Evolutionary conservation across 2,888 invertebrate species (phyloP), one percentile per base, ranked within the genome.

Genomic region (Plagodis dolabraria): DNA sequence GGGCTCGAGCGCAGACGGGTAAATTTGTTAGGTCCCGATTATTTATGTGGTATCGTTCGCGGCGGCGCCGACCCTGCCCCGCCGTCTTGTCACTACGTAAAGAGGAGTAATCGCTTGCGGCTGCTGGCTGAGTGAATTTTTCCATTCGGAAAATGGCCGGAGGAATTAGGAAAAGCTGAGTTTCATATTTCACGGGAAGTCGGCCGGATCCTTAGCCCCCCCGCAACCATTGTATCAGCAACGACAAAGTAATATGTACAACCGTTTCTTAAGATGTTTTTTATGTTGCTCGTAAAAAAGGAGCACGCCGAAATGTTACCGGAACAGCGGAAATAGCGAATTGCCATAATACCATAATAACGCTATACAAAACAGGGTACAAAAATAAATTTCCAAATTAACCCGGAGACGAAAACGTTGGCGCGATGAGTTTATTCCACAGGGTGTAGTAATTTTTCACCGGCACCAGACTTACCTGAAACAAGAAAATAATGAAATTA

Each of bases 101-200:
- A 81, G 80, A 85, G 84, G 79, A 89, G 85, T 90, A 87, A 91
- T 89, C 86, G 87, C 83, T 85, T 77, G 84, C 77, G 85, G 86
- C 79, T 82, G 80, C 76, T 75, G 63, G 80, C 80, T 82, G 85
- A 88, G 86, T 87, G 88, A 88, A 84, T 87, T 85, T 86, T 86
- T 85, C 84, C 86, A 90, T 89, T 88, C 82, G 80, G 83, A 82
- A 87, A 89, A 89, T 83, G 82, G 83, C 77, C 79, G 66, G 80
- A 87, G 79, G 83, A 87, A 88, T 90, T 87, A 87, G 82, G 77
- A 80, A 82, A 70, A 77, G 75, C 71, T 70, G 77, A 76, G 82
- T 84, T 84, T 83, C 83, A 87, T 87, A 86, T 87, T 84, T 84
- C 79, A 85, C 78, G 75, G 67, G 73, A 75, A 79, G 71, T 71